Conservation (phyloP, 2,888 invertebrate species). For the Drosophila yooni region DNA sequence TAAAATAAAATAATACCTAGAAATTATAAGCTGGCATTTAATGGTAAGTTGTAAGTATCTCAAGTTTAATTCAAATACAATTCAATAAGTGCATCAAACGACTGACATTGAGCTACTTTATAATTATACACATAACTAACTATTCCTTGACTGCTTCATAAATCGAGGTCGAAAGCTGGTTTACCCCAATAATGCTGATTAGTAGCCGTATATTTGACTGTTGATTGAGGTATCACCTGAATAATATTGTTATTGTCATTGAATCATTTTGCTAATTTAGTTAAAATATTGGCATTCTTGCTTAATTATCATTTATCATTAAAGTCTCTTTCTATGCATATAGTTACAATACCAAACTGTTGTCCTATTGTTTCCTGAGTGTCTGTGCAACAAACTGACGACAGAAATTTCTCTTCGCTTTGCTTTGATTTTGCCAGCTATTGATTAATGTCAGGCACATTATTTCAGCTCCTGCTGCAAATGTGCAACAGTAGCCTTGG, state of each 20-base stretch:
- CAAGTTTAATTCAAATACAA: neutral
- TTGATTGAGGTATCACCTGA: neutral
- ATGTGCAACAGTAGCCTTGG: slow-evolving; percentile 42
- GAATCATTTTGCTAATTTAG: neutral
- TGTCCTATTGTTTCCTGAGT: neutral
- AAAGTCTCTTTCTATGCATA: too few species aligned
- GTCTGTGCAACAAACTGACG: slow-evolving; percentile 4
- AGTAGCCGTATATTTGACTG: neutral
- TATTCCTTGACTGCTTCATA: neutral
- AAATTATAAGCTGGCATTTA: neutral
- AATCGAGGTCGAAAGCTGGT: neutral
- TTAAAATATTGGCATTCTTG: neutral
- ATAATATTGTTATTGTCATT: neutral
- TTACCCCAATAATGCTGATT: neutral
- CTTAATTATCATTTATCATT: neutral
- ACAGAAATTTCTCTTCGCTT: slow-evolving; percentile 3
- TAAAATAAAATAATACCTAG: neutral
- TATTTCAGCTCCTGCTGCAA: slow-evolving; percentile 24
- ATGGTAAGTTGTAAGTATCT: neutral
- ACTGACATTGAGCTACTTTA: neutral
- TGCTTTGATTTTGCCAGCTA: slow-evolving; percentile 5
- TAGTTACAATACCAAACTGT: neutral
- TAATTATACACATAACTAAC: neutral
- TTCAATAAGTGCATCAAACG: too few species aligned
- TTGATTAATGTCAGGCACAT: slow-evolving; percentile 48